phyloP scores from a whole-genome alignment of 2,888 invertebrate genomes.

The Nomada goodeniana region DNA sequence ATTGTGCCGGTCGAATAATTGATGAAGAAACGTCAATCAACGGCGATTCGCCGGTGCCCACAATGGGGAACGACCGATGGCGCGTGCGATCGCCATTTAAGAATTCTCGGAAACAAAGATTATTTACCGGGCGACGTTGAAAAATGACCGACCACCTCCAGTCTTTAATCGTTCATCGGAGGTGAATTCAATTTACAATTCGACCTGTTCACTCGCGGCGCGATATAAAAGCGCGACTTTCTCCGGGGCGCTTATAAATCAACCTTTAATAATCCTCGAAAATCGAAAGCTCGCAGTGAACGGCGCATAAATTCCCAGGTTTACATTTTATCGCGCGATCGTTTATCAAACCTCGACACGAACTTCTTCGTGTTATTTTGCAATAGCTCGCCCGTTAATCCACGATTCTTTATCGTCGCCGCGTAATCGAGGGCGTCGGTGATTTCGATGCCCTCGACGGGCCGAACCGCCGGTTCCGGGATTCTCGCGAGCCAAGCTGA shows the following conservation, averaged over 20 bases:
- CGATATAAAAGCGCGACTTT: slow-evolving; percentile 47
- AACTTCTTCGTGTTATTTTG: slow-evolving; percentile 49
- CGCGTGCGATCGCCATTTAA: slow-evolving; percentile 9
- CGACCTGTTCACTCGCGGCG: slow-evolving; percentile 23
- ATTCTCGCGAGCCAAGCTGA: slow-evolving; percentile 18
- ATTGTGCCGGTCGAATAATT: slow-evolving; percentile 36
- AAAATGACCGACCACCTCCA: slow-evolving; percentile 39
- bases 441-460: slow-evolving; percentile 4
- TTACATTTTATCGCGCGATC: slow-evolving; percentile 52
- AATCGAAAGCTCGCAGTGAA: slow-evolving; percentile 50
- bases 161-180: slow-evolving; percentile 54
- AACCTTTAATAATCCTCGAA: slow-evolving; percentile 55
- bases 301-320: slow-evolving; percentile 49
- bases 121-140: slow-evolving; percentile 50
- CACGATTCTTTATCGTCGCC: slow-evolving; percentile 34
- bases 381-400: slow-evolving; percentile 53
- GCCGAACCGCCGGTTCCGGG: background rate
- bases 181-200: slow-evolving; percentile 45
- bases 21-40: slow-evolving; percentile 48
- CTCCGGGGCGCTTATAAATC: slow-evolving; percentile 43
- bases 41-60: background rate
- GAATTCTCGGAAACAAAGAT: slow-evolving; percentile 41
- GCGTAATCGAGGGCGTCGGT: background rate
- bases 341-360: slow-evolving; percentile 50
- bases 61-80: slow-evolving; percentile 22